phyloP scores from a whole-genome alignment of 2,888 invertebrate genomes.

The Amiota communis region DNA sequence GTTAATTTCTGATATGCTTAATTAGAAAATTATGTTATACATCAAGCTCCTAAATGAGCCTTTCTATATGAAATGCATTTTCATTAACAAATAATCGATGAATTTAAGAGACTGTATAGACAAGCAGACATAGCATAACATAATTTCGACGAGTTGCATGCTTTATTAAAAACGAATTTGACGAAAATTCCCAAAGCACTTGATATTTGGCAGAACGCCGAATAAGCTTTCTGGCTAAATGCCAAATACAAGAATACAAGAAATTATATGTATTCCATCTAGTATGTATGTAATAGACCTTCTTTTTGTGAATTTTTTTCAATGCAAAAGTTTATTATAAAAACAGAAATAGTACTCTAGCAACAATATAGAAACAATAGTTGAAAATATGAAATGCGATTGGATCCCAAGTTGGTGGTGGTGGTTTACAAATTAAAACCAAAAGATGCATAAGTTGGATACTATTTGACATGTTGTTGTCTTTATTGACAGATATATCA shows the following conservation, averaged over 20 bases:
- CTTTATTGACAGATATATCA: too few species aligned
- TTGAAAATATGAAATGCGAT: too few species aligned
- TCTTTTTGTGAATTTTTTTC: too few species aligned
- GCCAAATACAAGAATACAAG: conserved; percentile 47
- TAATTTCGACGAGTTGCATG: conserved; percentile 39
- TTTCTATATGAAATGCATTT: background rate
- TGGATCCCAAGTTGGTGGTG: too few species aligned
- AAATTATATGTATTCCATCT: conserved; percentile 21
- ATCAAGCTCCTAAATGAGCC: conserved; percentile 6
- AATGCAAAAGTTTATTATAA: too few species aligned
- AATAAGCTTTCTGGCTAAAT: conserved; percentile 50
- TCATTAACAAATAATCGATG: conserved; percentile 8
- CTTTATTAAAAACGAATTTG: conserved; percentile 53
- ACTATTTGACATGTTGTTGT: too few species aligned
- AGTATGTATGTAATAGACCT: too few species aligned
- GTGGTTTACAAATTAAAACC: too few species aligned
- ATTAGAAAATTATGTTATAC: conserved; percentile 16
- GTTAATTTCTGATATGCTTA: conserved; percentile 34
- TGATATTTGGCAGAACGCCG: conserved; percentile 54
- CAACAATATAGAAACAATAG: too few species aligned
- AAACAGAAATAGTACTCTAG: too few species aligned
- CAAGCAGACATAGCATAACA: conserved; percentile 55
- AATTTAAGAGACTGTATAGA: background rate
- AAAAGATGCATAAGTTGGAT: too few species aligned
- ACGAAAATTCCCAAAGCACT: conserved; percentile 47